Conservation (phyloP, 2,797 vertebrate genomes). For the Cetoscarus ocellatus region DNA sequence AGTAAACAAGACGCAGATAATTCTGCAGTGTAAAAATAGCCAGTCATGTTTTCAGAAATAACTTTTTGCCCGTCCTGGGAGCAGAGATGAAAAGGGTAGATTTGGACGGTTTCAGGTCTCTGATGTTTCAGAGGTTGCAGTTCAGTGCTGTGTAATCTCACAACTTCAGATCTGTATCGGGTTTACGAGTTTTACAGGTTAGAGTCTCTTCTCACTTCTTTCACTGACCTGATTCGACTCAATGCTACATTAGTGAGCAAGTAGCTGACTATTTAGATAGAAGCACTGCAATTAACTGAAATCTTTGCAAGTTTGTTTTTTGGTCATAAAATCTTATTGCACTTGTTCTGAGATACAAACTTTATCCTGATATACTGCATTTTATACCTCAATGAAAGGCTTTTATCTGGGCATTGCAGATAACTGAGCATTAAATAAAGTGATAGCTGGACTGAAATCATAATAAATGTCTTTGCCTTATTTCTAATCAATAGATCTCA, state of each 20-base stretch:
- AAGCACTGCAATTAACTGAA: too few species aligned
- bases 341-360: too few species aligned
- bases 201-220: not conserved
- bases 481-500: too few species aligned
- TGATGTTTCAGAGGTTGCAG: constrained; percentile 38
- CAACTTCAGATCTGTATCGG: constrained; percentile 2
- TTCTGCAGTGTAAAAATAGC: constrained; percentile 63
- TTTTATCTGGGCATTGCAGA: too few species aligned
- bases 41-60: constrained; percentile 67
- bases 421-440: too few species aligned
- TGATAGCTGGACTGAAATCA: too few species aligned
- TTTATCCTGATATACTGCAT: too few species aligned
- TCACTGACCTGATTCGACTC: not conserved
- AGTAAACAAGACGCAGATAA: constrained; percentile 57
- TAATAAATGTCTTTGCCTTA: too few species aligned
- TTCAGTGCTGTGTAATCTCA: constrained; percentile 15
- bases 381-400: too few species aligned
- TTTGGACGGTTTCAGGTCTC: constrained; percentile 32
- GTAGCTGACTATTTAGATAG: too few species aligned
- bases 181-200: constrained; percentile 19
- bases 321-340: too few species aligned
- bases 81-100: constrained; percentile 40
- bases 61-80: constrained; percentile 47
- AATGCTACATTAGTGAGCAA: not conserved
- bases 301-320: too few species aligned